Percentiles rank a stretch among this genome's conserved stretches.
These are phyloP conservation scores for Lagocephalus sceleratus DNA, from an alignment of 2,797 vertebrate genomes.

Conservation along the genomic window DNA sequence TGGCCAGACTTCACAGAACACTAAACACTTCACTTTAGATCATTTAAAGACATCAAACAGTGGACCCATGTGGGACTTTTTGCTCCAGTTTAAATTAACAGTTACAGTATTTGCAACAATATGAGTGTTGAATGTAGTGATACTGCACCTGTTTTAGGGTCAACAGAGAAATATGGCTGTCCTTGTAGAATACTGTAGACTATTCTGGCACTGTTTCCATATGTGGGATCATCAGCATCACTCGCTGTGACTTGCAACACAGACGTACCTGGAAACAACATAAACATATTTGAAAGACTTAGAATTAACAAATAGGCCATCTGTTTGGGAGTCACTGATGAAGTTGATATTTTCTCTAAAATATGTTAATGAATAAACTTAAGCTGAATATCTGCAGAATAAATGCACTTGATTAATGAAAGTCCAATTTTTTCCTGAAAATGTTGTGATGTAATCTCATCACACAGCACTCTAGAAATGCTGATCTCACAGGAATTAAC, in stretches of 20 bases:
- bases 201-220: conserved; percentile 95
- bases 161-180: conserved; percentile 98
- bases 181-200: conserved; percentile 98
- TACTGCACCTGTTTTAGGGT: conserved; percentile 91
- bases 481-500: too few species aligned
- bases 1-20: conserved; percentile 12
- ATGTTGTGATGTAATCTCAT: too few species aligned
- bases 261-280: conserved; percentile 83
- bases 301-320: neutral
- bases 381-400: too few species aligned
- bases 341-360: too few species aligned
- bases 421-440: too few species aligned
- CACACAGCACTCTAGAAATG: too few species aligned
- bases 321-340: too few species aligned
- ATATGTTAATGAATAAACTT: too few species aligned
- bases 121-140: conserved; percentile 4
- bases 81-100: conserved; percentile 13
- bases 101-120: neutral
- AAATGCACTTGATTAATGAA: too few species aligned
- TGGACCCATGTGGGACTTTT: conserved; percentile 11
- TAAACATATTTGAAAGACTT: conserved; percentile 14
- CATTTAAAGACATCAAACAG: conserved; percentile 26
- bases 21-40: conserved; percentile 25
- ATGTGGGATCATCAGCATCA: conserved; percentile 95
- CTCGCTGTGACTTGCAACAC: conserved; percentile 95